Percentiles rank a stretch among this genome's conserved stretches.
Evolutionary conservation across 1,140 invertebrate genomes (phyloP).

Genomic region (Papilio dardanus): DNA sequence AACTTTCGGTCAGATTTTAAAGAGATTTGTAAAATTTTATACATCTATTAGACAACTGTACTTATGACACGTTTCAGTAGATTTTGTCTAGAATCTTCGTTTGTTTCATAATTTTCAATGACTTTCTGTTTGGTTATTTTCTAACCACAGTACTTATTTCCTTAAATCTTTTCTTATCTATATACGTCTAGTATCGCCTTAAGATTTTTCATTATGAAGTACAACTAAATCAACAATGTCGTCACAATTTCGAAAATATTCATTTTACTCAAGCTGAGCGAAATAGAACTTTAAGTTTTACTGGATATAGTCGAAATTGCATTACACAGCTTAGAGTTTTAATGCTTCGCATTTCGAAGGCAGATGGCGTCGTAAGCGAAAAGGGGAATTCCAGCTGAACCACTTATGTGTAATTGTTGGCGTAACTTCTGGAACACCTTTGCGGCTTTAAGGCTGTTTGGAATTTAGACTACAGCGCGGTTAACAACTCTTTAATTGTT

Average conservation of each 20-base stretch:
- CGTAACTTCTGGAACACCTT: slow-evolving; percentile 33
- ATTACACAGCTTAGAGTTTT: slow-evolving; percentile 17
- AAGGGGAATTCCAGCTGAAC: slow-evolving; percentile 34
- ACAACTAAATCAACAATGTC: not conserved
- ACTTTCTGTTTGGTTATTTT: too few species aligned
- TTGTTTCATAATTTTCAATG: too few species aligned
- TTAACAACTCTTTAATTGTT: slow-evolving; percentile 35
- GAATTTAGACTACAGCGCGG: slow-evolving; percentile 18
- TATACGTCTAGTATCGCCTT: too few species aligned
- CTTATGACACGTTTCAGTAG: too few species aligned
- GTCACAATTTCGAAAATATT: slow-evolving; percentile 4
- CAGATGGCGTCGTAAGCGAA: slow-evolving; percentile 34
- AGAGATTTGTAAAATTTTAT: not conserved
- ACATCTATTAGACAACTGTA: too few species aligned
- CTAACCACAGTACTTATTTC: too few species aligned
- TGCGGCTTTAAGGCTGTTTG: slow-evolving; percentile 34
- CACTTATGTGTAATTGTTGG: slow-evolving; percentile 36
- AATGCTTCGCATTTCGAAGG: slow-evolving; percentile 28
- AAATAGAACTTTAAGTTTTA: slow-evolving; percentile 2
- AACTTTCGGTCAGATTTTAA: not conserved
- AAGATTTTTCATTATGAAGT: not conserved
- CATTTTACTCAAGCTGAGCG: not conserved
- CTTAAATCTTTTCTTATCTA: too few species aligned
- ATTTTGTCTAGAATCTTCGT: too few species aligned
- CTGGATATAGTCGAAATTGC: slow-evolving; percentile 17